Base-by-base conservation (phyloP, 2,888 invertebrate genomes). In the Catocala nupta region DNA sequence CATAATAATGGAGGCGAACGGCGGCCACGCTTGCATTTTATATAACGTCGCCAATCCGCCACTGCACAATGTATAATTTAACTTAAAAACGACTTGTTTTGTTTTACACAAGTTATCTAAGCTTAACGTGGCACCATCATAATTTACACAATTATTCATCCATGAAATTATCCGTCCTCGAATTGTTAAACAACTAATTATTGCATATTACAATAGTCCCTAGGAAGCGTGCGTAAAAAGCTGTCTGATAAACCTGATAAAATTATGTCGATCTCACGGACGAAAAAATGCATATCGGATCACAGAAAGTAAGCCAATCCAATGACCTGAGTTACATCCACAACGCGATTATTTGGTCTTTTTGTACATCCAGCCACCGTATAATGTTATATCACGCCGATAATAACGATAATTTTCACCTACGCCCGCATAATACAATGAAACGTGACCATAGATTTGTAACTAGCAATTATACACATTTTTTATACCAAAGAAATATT, bases 41-140 rank as follows among this genome's bases (percentile, higher is more conserved):
- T 93, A 90, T 89, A 89, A 90, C 87, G 83, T 86, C 81, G 83
- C 73, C 90, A 87, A 85, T 86, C 84, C 81, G 80, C 78, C 76
- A 75, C 83, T 85, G 71, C 82, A 85, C 84, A 86, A 84, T 85
- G 81, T 81, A 84, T 85, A 86, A 88, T 85, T 83, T 77, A 85
- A 87, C 81, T 85, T 12, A 78, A 81, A 83, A 80, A 73, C 77
- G 75, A 77, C 78, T 86, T 80, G 82, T 90, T 89, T 91, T 89
- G 86, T 90, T 89, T 88, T 87, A 84, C 72, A 81, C 78, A 75
- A 81, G 88, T 91, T 91, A 90, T 90, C 90, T 92, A 91, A 92
- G 83, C 77, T 76, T 81, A 82, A 84, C 81, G 79, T 79, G 81
- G 81, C 81, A 79, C 83, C 81, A 82, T 83, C 80, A 84, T 83